Evolutionary conservation across 2,113 vertebrate genomes (phyloP), one percentile per base, ranked within the genome.

Genomic region (Camelus dromedarius): DNA sequence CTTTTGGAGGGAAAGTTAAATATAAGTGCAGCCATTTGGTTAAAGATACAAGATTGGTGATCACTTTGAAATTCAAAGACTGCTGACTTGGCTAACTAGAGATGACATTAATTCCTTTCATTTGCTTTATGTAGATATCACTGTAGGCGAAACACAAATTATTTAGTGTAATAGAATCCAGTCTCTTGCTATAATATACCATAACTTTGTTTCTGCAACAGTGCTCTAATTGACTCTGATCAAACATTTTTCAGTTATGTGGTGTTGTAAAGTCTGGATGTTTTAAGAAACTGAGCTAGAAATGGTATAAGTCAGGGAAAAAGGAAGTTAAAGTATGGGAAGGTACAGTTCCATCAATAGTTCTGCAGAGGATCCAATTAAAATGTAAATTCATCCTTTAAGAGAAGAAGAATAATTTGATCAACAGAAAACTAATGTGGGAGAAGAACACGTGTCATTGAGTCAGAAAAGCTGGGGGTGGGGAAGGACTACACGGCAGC

Each of bases 371-470:
- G 83, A 97, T 98, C 98, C 98, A 98, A 98, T 98, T 98, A 98
- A 98, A 98, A 98, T 98, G 96, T 97, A 99, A 98, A 98, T 98
- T 95, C 92, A 93, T 87, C 54, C 66, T 87, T 85, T 86, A 93
- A 93, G 73, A 92, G 42, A 86, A 92, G 42, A 86, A 86, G 64
- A 83, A 97, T 93, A 93, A 97, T 93, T 94, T 91, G 58, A 54
- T 89, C 62, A 38, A 66, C 46, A 46, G 70, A 81, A 83, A 94
- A 96, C 95, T 64, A 95, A 95, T 96, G 94, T 93, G 77, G 50
- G 87, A 86, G 56, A 52, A n/a, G 32, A 58, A 24, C 22, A n/a
- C 72, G 70, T 50, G 60, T 84, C 81, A 88, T 4, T 85, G 80
- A 93, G 66, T 85, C 72, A 80, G 96, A 84, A 73, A 62, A 35